Percentiles rank a stretch among this genome's conserved stretches.
Evolutionary conservation across 2,113 vertebrate genomes (phyloP).

Genomic region (Boulengeromyrus knoepffleri): DNA sequence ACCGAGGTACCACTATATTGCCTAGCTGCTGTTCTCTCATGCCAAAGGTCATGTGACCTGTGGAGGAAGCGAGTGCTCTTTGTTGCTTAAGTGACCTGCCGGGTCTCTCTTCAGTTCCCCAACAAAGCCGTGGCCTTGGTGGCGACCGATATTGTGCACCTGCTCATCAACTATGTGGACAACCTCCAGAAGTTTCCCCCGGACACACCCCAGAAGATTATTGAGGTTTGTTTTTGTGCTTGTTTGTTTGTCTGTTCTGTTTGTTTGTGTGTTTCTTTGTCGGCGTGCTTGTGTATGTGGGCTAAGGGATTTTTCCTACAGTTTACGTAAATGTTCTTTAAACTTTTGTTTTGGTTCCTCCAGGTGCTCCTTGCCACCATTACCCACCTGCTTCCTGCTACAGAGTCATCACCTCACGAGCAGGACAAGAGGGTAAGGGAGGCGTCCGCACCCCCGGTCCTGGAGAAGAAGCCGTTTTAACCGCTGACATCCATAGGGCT

Average conservation of each 20-base stretch:
- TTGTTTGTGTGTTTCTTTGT: neutral
- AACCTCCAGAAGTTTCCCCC: conserved; percentile 85
- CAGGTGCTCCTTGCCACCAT: conserved; percentile 95
- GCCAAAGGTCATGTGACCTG: neutral
- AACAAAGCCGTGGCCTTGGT: conserved; percentile 95
- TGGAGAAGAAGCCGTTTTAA: neutral
- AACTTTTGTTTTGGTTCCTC: conserved; percentile 9
- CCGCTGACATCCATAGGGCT: neutral
- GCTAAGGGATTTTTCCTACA: neutral
- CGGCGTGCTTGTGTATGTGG: neutral
- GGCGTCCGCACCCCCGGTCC: neutral
- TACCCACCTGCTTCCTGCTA: conserved; percentile 84
- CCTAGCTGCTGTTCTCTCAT: neutral
- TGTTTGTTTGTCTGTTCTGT: neutral
- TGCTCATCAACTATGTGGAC: conserved; percentile 85
- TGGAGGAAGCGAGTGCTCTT: neutral
- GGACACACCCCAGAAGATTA: conserved; percentile 89
- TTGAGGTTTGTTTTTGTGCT: conserved; percentile 65
- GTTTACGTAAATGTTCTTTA: neutral
- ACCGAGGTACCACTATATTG: no score
- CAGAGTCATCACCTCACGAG: conserved; percentile 91
- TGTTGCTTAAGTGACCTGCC: neutral
- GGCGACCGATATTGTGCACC: conserved; percentile 88
- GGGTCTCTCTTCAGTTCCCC: conserved; percentile 69
- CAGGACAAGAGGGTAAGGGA: conserved; percentile 85